Conservation (phyloP, 2,113 vertebrate genomes). For the Pygoscelis adeliae region DNA sequence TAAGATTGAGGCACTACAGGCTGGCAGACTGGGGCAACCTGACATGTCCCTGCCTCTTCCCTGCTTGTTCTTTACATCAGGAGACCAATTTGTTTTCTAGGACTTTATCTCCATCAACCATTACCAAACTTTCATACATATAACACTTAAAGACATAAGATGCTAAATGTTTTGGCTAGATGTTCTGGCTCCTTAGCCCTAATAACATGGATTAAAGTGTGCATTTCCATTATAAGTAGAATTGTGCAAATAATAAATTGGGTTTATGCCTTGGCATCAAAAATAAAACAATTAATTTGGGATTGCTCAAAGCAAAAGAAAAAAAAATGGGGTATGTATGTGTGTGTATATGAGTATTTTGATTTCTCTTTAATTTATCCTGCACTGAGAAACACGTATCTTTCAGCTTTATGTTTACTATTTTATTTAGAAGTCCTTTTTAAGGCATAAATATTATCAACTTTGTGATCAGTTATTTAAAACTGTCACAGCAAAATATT, state of each 20-base stretch:
- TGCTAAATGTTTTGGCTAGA: neutral
- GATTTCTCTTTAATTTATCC: neutral
- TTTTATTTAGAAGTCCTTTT: neutral
- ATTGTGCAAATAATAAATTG: neutral
- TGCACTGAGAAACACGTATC: neutral
- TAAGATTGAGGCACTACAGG: neutral
- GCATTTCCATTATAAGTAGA: neutral
- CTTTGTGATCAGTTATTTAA: neutral
- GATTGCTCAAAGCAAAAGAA: neutral
- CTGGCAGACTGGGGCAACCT: neutral
- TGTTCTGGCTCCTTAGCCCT: neutral
- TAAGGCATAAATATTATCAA: neutral
- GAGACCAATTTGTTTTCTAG: neutral
- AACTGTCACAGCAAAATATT: neutral
- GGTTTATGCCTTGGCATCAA: neutral
- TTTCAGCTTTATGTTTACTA: neutral
- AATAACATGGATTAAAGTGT: neutral
- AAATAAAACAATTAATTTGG: neutral
- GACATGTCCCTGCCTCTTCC: neutral
- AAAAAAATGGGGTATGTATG: accelerated
- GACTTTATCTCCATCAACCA: neutral
- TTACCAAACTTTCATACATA: neutral
- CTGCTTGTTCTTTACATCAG: neutral
- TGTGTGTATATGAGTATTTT: neutral
- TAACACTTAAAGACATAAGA: neutral